Conservation (phyloP, 2,888 invertebrate genomes). For the Thumatha senex region DNA sequence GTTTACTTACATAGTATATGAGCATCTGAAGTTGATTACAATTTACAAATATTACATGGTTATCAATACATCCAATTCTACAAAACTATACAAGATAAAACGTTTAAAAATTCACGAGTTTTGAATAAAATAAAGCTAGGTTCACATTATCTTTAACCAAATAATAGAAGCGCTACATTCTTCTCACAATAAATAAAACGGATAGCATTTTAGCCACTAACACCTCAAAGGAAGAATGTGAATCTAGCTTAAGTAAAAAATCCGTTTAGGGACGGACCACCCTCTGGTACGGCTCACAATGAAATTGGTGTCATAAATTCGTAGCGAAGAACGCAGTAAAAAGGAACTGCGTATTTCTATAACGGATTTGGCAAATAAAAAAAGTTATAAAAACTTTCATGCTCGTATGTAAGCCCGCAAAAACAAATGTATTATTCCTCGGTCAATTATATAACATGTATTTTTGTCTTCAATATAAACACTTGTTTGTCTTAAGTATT, state of each 20-base stretch:
- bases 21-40: conserved; percentile 9
- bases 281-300: conserved; percentile 62
- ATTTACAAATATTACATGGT: background rate
- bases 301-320: conserved; percentile 65
- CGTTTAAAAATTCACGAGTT: background rate
- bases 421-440: too few species aligned
- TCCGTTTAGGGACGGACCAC: conserved; percentile 70
- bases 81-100: conserved; percentile 11
- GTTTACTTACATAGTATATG: conserved; percentile 15
- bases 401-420: too few species aligned
- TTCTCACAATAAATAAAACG: too few species aligned
- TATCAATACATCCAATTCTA: conserved; percentile 4
- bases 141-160: too few species aligned
- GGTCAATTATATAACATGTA: too few species aligned
- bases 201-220: too few species aligned
- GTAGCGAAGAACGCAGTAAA: conserved; percentile 24
- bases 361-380: too few species aligned
- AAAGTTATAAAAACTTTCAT: too few species aligned
- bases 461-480: too few species aligned
- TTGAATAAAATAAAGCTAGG: conserved; percentile 19
- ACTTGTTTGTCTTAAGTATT: too few species aligned
- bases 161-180: too few species aligned
- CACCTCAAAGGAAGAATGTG: too few species aligned
- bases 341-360: conserved; percentile 22
- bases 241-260: conserved; percentile 41